Conservation (phyloP, 2,113 vertebrate genomes). For the Egretta garzetta region DNA sequence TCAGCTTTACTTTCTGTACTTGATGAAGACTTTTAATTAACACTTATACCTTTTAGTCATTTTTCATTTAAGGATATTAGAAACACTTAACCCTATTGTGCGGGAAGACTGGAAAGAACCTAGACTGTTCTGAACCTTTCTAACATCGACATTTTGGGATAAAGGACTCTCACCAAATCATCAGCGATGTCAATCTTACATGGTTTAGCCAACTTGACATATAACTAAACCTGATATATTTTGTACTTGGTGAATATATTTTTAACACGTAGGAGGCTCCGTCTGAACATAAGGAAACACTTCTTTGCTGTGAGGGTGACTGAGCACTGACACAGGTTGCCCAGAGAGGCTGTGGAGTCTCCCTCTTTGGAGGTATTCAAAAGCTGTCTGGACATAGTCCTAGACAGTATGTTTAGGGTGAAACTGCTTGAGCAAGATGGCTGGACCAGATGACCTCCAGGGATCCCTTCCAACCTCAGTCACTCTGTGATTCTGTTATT, state of each 20-base stretch:
- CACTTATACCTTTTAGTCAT: neutral
- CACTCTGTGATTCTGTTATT: neutral
- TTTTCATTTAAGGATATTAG: neutral
- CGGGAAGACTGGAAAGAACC: neutral
- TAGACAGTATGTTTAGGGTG: neutral
- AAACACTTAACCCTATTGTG: neutral
- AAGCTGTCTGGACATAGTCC: too few relatives aligned
- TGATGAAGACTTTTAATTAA: neutral
- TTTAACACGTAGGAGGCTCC: neutral
- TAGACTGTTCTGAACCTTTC: neutral
- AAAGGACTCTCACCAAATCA: neutral
- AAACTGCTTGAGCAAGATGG: neutral
- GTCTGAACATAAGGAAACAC: neutral
- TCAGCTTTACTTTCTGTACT: neutral
- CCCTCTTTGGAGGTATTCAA: neutral
- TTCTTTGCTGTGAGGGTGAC: neutral
- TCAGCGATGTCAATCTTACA: neutral
- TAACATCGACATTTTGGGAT: neutral
- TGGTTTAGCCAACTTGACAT: neutral
- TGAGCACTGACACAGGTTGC: neutral
- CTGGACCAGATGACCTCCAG: neutral
- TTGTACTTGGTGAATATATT: neutral
- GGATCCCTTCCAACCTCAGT: neutral
- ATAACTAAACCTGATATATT: neutral
- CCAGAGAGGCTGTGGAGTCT: neutral